Percentiles rank a stretch among this genome's conserved stretches.
phyloP scores from a whole-genome alignment of 2,888 invertebrate genomes.

The Caenorhabditis zanzibari region DNA sequence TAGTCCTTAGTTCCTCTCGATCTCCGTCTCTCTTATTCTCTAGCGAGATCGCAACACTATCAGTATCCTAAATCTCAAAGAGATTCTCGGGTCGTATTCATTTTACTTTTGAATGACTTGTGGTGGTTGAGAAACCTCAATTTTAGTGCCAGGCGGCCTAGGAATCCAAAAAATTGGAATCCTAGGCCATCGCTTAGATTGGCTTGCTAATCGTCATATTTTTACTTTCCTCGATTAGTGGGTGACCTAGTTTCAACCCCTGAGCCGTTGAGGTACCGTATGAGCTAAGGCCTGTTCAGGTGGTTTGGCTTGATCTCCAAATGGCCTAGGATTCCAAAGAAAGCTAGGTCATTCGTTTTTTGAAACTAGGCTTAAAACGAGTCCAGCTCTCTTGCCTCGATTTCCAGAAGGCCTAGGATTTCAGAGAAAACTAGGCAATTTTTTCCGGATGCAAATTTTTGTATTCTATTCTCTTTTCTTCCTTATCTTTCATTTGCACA shows the following conservation, averaged over 20 bases:
- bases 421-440: background rate
- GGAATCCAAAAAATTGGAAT: background rate
- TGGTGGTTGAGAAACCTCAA: too few species aligned
- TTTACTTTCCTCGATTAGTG: background rate
- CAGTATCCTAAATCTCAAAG: slow-evolving; percentile 46
- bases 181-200: background rate
- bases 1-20: slow-evolving; percentile 18
- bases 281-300: too few species aligned
- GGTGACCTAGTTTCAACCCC: too few species aligned
- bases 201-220: too few species aligned
- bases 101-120: too few species aligned
- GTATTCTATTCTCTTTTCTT: background rate
- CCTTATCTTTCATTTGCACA: background rate
- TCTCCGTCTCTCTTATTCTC: slow-evolving; percentile 10
- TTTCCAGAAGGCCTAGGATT: too few species aligned
- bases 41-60: slow-evolving; percentile 2
- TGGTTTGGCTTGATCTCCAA: background rate
- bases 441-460: background rate
- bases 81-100: background rate
- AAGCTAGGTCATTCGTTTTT: too few species aligned
- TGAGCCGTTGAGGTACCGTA: too few species aligned
- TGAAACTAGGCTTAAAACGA: too few species aligned
- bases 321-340: background rate
- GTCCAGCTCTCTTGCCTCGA: too few species aligned
- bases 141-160: background rate